Conservation (phyloP, 2,113 vertebrate species). For the Pogonocichla stellata region DNA sequence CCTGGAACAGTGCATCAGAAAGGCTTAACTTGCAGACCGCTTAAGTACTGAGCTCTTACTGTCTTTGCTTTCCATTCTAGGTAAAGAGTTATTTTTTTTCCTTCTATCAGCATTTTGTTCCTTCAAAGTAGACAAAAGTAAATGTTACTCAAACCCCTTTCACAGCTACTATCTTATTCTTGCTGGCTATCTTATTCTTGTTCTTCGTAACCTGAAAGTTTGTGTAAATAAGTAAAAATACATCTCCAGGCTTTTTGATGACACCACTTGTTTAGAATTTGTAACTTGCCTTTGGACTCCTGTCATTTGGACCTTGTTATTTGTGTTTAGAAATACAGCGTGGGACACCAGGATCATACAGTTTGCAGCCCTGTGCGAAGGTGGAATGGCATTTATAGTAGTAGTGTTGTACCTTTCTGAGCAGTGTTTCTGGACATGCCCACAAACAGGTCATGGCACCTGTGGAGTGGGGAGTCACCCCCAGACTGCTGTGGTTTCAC, state of each 20-base stretch:
- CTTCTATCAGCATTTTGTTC: not conserved
- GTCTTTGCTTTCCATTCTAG: not conserved
- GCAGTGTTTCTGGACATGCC: not conserved
- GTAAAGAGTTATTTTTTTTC: not conserved
- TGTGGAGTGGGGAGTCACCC: not conserved
- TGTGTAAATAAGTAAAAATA: not conserved
- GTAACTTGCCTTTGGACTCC: not conserved
- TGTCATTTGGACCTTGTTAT: not conserved
- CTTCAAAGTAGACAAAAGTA: not conserved
- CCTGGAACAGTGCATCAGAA: not conserved
- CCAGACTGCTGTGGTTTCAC: fast-evolving
- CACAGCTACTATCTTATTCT: not conserved
- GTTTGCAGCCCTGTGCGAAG: not conserved
- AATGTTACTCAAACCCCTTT: not conserved
- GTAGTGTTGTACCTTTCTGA: not conserved
- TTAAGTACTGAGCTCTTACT: not conserved
- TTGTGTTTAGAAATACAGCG: not conserved
- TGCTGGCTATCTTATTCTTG: not conserved
- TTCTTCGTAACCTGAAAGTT: not conserved
- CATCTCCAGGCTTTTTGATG: not conserved
- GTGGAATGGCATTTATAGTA: not conserved
- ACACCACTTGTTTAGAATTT: not conserved
- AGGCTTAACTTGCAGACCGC: not conserved
- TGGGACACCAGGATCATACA: not conserved
- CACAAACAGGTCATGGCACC: not conserved